These are phyloP conservation scores for Symphodus melops DNA, from an alignment of 2,113 vertebrate species.

Conservation along the genomic window DNA sequence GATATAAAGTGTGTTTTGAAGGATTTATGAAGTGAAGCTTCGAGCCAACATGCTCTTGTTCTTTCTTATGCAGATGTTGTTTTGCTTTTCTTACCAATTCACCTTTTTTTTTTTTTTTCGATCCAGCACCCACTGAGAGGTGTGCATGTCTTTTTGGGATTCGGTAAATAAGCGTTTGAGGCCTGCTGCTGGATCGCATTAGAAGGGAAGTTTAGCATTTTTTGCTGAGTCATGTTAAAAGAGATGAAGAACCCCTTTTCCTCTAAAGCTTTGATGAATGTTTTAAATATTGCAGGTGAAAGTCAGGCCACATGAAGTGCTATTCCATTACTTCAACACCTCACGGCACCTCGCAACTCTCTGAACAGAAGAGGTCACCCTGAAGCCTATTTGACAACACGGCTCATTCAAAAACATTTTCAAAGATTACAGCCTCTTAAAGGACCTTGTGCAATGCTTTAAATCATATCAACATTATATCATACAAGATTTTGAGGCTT, in stretches of 20 bases:
- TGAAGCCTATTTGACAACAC: constrained; percentile 41
- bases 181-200: neutral
- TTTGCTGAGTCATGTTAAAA: constrained; percentile 3
- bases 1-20: neutral
- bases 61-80: no score
- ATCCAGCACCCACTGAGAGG: no score
- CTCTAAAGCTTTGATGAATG: constrained; percentile 20
- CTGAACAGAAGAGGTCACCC: constrained; percentile 29
- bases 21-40: no score
- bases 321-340: constrained; percentile 48
- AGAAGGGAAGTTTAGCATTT: constrained; percentile 1
- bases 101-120: no score
- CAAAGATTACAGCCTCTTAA: constrained; percentile 8
- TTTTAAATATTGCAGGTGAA: constrained; percentile 39
- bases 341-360: constrained; percentile 32
- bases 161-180: neutral
- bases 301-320: constrained; percentile 36
- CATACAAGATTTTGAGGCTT: neutral
- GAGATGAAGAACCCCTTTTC: neutral
- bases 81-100: no score
- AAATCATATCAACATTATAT: constrained; percentile 14
- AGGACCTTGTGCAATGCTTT: neutral
- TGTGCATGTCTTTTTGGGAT: no score
- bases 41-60: no score
- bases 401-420: constrained; percentile 25